These are phyloP conservation scores for Drusus annulatus DNA, from an alignment of 1,140 invertebrate genomes.

Conservation along the genomic window DNA sequence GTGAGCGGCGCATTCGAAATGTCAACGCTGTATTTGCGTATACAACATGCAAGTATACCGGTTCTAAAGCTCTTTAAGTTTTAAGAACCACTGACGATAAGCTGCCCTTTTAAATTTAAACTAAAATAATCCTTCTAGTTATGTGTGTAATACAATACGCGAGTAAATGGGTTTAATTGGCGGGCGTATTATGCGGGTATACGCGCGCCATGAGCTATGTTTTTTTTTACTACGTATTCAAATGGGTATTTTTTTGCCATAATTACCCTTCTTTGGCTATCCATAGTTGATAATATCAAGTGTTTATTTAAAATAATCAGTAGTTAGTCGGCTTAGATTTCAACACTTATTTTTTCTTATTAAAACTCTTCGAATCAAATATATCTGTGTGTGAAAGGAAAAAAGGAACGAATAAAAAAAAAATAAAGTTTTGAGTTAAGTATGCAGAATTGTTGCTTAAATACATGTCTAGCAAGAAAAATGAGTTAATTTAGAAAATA, in stretches of 20 bases:
- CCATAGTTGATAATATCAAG: not conserved
- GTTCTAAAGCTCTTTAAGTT: not conserved
- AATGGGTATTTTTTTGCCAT: not conserved
- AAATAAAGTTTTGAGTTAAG: too few species aligned
- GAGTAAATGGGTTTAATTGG: constrained; percentile 49
- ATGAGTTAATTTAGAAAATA: too few species aligned
- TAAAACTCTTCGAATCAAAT: too few species aligned
- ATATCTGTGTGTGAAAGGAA: too few species aligned
- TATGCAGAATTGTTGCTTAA: too few species aligned
- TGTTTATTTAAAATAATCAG: too few species aligned
- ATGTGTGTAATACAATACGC: constrained; percentile 50
- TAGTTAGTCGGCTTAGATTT: not conserved
- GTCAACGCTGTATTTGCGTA: too few species aligned
- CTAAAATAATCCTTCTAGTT: constrained; percentile 36
- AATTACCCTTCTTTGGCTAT: not conserved
- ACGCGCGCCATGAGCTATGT: not conserved
- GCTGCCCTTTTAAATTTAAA: constrained; percentile 23
- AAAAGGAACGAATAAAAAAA: too few species aligned
- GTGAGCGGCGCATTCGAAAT: too few species aligned
- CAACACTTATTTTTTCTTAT: not conserved
- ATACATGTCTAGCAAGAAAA: too few species aligned
- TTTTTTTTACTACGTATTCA: not conserved
- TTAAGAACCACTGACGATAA: constrained; percentile 2
- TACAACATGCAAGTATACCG: not conserved
- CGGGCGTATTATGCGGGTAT: constrained; percentile 46